Evolutionary conservation across 2,888 invertebrate genomes (phyloP).

Genomic region (Tachina fera): DNA sequence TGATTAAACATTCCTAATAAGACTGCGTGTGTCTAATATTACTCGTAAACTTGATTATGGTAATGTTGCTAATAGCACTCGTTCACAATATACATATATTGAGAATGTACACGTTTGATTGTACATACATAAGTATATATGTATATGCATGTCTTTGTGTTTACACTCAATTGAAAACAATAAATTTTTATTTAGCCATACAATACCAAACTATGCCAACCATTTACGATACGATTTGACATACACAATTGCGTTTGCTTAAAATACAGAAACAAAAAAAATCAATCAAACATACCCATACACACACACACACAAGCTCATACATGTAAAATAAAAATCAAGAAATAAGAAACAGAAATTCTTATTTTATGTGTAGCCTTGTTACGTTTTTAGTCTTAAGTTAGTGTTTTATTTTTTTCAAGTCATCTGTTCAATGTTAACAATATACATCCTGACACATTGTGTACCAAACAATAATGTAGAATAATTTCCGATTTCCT

Average conservation of each 20-base stretch:
- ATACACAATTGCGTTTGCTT: slow-evolving; percentile 35
- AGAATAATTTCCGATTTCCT: slow-evolving; percentile 80
- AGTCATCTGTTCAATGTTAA: slow-evolving; percentile 67
- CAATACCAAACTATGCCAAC: slow-evolving; percentile 68
- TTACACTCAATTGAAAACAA: slow-evolving; percentile 81
- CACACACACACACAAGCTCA: neutral
- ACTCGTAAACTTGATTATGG: slow-evolving; percentile 14
- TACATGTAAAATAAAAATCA: slow-evolving; percentile 33
- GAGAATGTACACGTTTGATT: neutral
- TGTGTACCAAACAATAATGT: slow-evolving; percentile 80
- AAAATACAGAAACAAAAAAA: neutral
- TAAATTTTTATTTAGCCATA: slow-evolving; percentile 79
- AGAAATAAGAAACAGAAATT: slow-evolving; percentile 17
- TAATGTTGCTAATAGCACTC: neutral
- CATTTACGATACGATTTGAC: slow-evolving; percentile 47
- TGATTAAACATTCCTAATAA: neutral
- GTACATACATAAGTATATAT: neutral
- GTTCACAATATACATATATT: neutral
- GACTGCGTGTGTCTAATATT: slow-evolving; percentile 16
- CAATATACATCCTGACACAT: slow-evolving; percentile 73
- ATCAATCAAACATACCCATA: neutral
- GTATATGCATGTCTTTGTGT: neutral
- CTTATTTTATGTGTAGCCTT: slow-evolving; percentile 18
- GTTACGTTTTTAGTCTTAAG: slow-evolving; percentile 32
- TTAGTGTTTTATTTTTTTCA: slow-evolving; percentile 59